Conservation (phyloP, 2,113 vertebrate genomes). For the Lepus timidus region DNA sequence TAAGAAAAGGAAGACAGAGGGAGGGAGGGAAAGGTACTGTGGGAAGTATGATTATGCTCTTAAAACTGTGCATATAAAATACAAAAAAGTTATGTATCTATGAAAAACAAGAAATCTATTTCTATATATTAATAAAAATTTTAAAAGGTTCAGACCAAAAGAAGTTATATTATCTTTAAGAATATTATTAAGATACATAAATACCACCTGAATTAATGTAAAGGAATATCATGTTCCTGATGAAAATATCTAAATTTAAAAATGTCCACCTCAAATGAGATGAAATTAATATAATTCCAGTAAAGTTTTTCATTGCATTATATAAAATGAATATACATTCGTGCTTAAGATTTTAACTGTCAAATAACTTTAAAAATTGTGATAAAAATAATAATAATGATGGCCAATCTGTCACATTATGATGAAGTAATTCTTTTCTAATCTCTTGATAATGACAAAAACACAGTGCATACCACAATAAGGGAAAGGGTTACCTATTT, state of each 20-base stretch:
- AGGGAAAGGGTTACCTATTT: background rate
- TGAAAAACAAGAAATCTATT: too few species aligned
- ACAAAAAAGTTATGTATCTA: too few species aligned
- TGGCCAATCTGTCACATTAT: background rate
- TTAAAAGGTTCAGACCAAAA: too few species aligned
- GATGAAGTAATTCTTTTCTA: background rate
- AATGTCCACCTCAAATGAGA: background rate
- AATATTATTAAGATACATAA: background rate
- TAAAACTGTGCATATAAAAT: too few species aligned
- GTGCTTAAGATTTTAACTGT: background rate
- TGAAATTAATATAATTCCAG: background rate
- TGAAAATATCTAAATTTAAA: background rate
- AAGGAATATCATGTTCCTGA: background rate
- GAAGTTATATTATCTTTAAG: too few species aligned
- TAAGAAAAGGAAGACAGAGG: too few species aligned
- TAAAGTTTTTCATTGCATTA: background rate
- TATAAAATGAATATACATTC: background rate
- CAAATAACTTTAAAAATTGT: background rate
- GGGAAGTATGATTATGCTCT: too few species aligned
- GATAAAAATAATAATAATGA: background rate
- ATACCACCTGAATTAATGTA: background rate
- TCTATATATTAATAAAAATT: too few species aligned
- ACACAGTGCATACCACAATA: background rate
- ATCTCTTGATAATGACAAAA: background rate
- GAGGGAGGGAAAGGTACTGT: too few species aligned